phyloP scores from a whole-genome alignment of 2,113 vertebrate genomes.

The Apeltes quadracus region DNA sequence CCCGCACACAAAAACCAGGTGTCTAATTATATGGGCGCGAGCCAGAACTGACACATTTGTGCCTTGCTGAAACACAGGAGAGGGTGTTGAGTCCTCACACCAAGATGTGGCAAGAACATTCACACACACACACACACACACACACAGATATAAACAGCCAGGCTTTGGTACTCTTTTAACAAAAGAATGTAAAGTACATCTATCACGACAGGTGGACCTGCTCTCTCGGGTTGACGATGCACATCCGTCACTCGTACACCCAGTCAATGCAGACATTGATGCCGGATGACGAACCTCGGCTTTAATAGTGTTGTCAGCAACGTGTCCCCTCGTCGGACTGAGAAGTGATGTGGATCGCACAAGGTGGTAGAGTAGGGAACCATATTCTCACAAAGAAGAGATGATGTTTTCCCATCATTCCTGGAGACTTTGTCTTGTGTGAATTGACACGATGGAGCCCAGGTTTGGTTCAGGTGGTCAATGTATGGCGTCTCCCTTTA shows the following conservation, averaged over 20 bases:
- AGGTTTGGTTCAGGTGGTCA: conserved; percentile 27
- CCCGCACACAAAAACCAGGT: conserved; percentile 65
- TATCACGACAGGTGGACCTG: conserved; percentile 30
- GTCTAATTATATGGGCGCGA: conserved; percentile 74
- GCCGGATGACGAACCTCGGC: conserved; percentile 61
- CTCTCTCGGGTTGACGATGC: conserved; percentile 20
- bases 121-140: conserved; percentile 45
- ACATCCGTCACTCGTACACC: conserved; percentile 50
- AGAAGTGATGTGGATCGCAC: conserved; percentile 52
- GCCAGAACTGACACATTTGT: conserved; percentile 70
- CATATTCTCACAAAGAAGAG: conserved; percentile 49
- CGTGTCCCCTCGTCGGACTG: conserved; percentile 59
- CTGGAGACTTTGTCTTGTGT: conserved; percentile 48
- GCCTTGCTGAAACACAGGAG: conserved; percentile 53
- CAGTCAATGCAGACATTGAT: conserved; percentile 47
- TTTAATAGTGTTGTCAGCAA: conserved; percentile 56
- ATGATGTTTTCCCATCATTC: conserved; percentile 68
- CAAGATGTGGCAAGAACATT: conserved; percentile 66
- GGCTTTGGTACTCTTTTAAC: conserved; percentile 47
- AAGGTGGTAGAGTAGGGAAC: no score
- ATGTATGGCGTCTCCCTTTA: conserved; percentile 39
- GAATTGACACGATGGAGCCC: conserved; percentile 62
- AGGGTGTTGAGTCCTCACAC: conserved; percentile 68
- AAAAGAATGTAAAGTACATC: conserved; percentile 24
- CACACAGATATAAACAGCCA: conserved; percentile 34